These are phyloP conservation scores for Aspidapion aeneum DNA, from an alignment of 2,888 invertebrate genomes.

Conservation along the genomic window DNA sequence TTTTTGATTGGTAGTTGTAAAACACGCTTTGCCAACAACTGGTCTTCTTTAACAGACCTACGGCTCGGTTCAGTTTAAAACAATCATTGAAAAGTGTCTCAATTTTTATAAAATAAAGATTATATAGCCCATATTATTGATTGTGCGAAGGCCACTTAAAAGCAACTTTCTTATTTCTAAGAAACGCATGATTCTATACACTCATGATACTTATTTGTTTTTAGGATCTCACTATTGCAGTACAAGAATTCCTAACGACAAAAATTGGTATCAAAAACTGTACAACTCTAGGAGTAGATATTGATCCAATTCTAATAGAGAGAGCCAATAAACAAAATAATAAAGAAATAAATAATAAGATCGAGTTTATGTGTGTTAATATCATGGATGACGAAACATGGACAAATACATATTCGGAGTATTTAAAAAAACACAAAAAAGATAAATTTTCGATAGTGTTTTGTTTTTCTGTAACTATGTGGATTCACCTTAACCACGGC, in stretches of 20 bases:
- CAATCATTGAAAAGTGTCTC: too few species aligned
- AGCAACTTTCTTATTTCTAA: too few species aligned
- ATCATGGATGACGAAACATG: constrained; percentile 50
- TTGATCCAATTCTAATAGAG: constrained; percentile 66
- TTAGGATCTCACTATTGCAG: constrained; percentile 61
- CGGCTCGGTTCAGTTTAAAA: too few species aligned
- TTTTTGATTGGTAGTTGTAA: too few species aligned
- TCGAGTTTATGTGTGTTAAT: constrained; percentile 59
- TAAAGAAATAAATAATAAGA: constrained; percentile 40
- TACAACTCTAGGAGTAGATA: constrained; percentile 66
- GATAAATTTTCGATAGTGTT: constrained; percentile 64
- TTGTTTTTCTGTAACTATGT: constrained; percentile 85
- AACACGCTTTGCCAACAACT: too few species aligned
- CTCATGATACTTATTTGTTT: too few species aligned
- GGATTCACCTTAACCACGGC: constrained; percentile 84
- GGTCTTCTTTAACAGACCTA: too few species aligned
- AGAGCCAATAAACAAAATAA: constrained; percentile 59
- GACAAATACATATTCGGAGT: constrained; percentile 31
- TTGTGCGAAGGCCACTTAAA: too few species aligned
- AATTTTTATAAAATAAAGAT: too few species aligned
- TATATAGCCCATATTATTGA: too few species aligned
- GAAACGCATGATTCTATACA: too few species aligned
- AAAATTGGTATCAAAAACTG: constrained; percentile 44
- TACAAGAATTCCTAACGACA: constrained; percentile 53
- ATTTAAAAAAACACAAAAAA: constrained; percentile 48